phyloP scores from a whole-genome alignment of 2,113 vertebrate species.

The Heterocephalus glaber region DNA sequence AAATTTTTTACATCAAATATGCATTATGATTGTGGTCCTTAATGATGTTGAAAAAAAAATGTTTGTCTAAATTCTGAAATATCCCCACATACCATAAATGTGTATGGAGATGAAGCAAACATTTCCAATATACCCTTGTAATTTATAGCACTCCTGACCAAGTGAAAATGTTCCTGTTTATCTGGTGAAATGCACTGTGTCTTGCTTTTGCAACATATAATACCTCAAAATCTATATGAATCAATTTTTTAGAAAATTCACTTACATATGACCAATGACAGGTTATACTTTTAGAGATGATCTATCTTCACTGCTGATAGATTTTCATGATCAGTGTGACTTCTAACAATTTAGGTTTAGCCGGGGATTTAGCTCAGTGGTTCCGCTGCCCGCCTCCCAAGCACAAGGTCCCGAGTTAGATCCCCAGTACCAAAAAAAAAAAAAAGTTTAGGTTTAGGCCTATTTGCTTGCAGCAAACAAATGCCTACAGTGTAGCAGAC shows the following conservation, averaged over 20 bases:
- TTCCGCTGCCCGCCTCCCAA: too few relatives aligned
- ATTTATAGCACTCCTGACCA: conserved; percentile 39
- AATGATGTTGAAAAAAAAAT: not conserved
- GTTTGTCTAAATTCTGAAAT: conserved; percentile 17
- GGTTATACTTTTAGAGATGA: conserved; percentile 10
- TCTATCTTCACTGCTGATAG: conserved; percentile 58
- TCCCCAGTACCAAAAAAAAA: too few relatives aligned
- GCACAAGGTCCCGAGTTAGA: too few relatives aligned
- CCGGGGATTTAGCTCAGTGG: too few relatives aligned
- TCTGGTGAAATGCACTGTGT: not conserved
- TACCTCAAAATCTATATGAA: not conserved
- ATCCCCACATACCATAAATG: not conserved
- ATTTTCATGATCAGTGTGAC: conserved; percentile 52
- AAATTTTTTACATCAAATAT: not conserved
- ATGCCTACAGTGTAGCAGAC: not conserved
- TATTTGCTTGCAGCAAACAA: conserved; percentile 2
- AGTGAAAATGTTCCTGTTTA: conserved; percentile 16
- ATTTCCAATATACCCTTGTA: not conserved
- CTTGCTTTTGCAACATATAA: not conserved
- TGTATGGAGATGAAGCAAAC: not conserved
- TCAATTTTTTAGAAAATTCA: conserved; percentile 57
- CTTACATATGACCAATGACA: not conserved
- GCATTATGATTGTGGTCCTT: not conserved
- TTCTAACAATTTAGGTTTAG: conserved; percentile 31
- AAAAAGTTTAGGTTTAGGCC: not conserved